These are phyloP conservation scores for Phylloscopus collybita DNA, from an alignment of 2,797 vertebrate species.

Conservation along the genomic window DNA sequence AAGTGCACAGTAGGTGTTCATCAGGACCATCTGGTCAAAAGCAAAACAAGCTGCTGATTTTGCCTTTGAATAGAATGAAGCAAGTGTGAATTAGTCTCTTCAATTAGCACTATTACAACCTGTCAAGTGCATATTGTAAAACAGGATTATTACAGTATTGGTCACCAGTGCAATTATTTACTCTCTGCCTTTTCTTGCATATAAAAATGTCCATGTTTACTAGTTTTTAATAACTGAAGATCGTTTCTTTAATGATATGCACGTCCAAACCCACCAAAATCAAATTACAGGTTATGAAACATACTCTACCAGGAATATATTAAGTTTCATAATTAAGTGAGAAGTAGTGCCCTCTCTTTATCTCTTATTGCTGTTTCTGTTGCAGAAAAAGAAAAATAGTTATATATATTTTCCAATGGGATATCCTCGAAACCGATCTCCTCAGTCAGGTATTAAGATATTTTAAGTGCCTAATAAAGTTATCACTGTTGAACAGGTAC, in stretches of 20 bases:
- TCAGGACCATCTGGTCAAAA: conserved; percentile 99
- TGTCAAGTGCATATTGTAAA: conserved; percentile 91
- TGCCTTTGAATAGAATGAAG: conserved; percentile 86
- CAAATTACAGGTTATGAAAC: conserved; percentile 72
- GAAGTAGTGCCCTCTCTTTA: conserved; percentile 39
- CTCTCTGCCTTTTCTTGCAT: conserved; percentile 84
- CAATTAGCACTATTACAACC: conserved; percentile 99
- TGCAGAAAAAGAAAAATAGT: conserved; percentile 18
- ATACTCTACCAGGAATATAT: conserved; percentile 41
- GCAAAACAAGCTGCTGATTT: conserved; percentile 89
- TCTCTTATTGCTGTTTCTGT: conserved; percentile 57
- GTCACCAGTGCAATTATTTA: conserved; percentile 87
- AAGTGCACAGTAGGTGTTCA: conserved; percentile 99
- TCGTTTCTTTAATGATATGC: conserved; percentile 72
- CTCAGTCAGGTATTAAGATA: neutral
- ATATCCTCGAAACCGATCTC: neutral
- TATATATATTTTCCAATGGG: neutral
- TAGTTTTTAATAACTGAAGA: conserved; percentile 78
- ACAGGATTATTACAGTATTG: conserved; percentile 93
- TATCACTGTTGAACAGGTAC: conserved; percentile 40
- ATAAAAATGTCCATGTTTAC: conserved; percentile 82
- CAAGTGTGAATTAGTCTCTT: conserved; percentile 96
- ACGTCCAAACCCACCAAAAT: conserved; percentile 62
- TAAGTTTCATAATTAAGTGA: conserved; percentile 67
- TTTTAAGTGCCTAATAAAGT: conserved; percentile 14